Percentiles rank a stretch among this genome's conserved stretches.
Evolutionary conservation across 2,888 invertebrate genomes (phyloP).

Genomic region (Hyppa rectilinea): DNA sequence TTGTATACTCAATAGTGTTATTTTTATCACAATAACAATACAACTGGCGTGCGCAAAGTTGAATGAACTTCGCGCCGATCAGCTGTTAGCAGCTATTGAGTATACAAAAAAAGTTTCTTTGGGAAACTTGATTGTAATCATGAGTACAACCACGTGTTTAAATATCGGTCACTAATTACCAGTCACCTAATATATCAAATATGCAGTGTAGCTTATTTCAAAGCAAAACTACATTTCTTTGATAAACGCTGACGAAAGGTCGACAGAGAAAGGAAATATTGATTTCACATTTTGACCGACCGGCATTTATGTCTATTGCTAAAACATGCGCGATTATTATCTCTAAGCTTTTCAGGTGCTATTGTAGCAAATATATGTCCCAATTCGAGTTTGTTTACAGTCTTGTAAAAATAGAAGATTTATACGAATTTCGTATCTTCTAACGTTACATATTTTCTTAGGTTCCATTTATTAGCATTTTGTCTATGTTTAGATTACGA

Average conservation of each 20-base stretch:
- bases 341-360: background rate
- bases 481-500: constrained; percentile 13
- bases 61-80: too few species aligned
- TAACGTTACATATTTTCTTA: background rate
- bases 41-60: too few species aligned
- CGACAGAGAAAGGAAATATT: constrained; percentile 46
- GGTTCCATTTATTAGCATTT: background rate
- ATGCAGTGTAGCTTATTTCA: too few species aligned
- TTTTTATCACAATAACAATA: too few species aligned
- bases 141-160: too few species aligned
- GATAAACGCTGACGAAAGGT: constrained; percentile 39
- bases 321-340: constrained; percentile 34
- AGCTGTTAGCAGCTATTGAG: too few species aligned
- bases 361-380: constrained; percentile 2
- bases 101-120: too few species aligned
- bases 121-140: too few species aligned
- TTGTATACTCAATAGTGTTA: too few species aligned
- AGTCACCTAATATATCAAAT: too few species aligned
- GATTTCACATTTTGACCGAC: constrained; percentile 52
- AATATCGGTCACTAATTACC: too few species aligned
- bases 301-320: constrained; percentile 20
- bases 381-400: constrained; percentile 1
- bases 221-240: too few species aligned
- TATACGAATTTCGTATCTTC: background rate
- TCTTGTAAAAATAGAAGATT: constrained; percentile 3